Conservation (phyloP, 2,888 invertebrate species). For the Nebria brevicollis region DNA sequence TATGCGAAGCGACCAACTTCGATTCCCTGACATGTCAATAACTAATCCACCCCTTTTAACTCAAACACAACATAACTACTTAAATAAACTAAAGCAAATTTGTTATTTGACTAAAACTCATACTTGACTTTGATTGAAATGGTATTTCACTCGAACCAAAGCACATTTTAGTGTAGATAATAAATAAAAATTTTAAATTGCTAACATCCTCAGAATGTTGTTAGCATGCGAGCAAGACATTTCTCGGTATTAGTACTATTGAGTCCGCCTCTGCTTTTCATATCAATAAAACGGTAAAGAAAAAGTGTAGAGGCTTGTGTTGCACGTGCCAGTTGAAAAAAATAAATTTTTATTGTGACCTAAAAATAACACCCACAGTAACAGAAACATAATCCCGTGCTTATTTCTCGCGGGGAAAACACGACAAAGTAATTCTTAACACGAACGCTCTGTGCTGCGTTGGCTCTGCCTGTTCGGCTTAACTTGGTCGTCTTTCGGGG, state of each 20-base stretch:
- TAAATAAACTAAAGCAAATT: neutral
- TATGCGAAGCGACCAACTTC: neutral
- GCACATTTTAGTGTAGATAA: too few relatives aligned
- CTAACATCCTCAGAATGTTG: too few relatives aligned
- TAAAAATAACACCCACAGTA: neutral
- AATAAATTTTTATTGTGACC: neutral
- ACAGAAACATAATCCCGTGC: neutral
- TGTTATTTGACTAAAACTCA: too few relatives aligned
- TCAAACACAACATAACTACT: neutral
- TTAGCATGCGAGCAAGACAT: too few relatives aligned
- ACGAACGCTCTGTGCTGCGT: neutral
- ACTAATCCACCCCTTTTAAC: neutral
- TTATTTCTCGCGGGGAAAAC: neutral
- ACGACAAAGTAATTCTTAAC: neutral
- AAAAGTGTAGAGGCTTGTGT: neutral
- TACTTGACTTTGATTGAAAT: too few relatives aligned
- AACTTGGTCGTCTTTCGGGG: conserved; percentile 1
- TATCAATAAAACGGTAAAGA: neutral
- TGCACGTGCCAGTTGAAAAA: neutral
- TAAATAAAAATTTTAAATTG: too few relatives aligned
- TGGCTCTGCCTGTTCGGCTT: neutral
- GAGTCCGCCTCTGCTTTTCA: too few relatives aligned
- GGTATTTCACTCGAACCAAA: too few relatives aligned
- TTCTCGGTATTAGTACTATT: too few relatives aligned
- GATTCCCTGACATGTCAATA: neutral